Evolutionary conservation across 2,888 invertebrate species (phyloP), one percentile per base, ranked within the genome.

Genomic region (Limenitis camilla): DNA sequence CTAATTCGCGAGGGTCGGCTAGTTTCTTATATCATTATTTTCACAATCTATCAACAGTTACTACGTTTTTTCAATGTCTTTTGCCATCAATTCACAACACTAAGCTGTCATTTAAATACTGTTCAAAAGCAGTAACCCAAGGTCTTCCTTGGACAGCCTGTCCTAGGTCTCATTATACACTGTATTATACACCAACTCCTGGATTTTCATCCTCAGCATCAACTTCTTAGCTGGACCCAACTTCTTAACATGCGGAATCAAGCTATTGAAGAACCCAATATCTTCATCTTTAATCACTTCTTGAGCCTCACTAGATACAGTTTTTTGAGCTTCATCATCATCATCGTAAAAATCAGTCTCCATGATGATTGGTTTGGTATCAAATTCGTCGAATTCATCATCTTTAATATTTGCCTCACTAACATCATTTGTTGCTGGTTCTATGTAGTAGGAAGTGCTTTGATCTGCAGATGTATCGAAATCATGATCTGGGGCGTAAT

Each of bases 331-430:
- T 33, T 84, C 83, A 30, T 85, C 84, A 38, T 85, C 85, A 55
- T 86, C 86, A 52, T 86, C 86, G 45, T 84, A 83, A 42, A 87
- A 87, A 60, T 87, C 86, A 0, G 86, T 83, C 55, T 87, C 86
- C 75, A 80, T 77, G 32, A 87, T 82, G 1, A 86, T 74, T 7
- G 86, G 86, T 66, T 87, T 87, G 0, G 84, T 80, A 28, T 87
- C 86, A 52, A 87, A 87, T 59, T 87, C 86, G 27, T 87, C 86
- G 33, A 79, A 85, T n/a, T 85, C 86, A 5, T 86, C 86, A 1
- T 85, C 84, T 65, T 81, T 82, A 0, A 74, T 69, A 35, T 59
- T 68, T 0, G 68, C 68, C 0, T 68, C 69, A 35, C 59, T 68
- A 0, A 68, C 68, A 0, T 68, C 67, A 11, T 56, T 52, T 1